Conservation (phyloP, 30 jellyfish, hydroid and myxozoan species). For the Sanderia malayensis region DNA sequence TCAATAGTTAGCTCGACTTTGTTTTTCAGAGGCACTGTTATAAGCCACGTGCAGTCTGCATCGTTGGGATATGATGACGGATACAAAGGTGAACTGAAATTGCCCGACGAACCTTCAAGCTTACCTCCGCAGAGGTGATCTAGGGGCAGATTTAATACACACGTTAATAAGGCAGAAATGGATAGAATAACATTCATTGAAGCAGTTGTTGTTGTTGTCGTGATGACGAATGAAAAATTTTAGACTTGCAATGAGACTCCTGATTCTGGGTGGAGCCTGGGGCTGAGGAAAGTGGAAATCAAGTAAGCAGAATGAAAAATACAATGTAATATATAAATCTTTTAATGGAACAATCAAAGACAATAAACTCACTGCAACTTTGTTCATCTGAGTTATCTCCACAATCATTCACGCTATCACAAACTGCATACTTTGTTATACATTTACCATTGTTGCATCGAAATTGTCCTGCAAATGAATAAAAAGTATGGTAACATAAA, state of each 20-base stretch:
- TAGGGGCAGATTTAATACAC: no score
- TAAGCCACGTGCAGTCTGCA: conserved; percentile 82
- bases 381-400: conserved; percentile 94
- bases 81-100: conserved; percentile 68
- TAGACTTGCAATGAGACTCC: no score
- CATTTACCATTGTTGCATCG: conserved; percentile 93
- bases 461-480: conserved; percentile 69
- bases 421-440: conserved; percentile 57
- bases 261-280: no score
- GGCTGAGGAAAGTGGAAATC: no score
- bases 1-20: conserved; percentile 55
- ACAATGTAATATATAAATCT: no score
- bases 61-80: conserved; percentile 70
- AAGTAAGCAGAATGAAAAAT: no score
- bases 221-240: no score
- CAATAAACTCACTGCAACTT: conserved; percentile 70
- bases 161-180: no score
- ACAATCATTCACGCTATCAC: conserved; percentile 90
- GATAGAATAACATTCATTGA: no score
- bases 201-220: no score
- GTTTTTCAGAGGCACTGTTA: conserved; percentile 59
- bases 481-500: no score
- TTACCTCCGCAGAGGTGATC: conserved; percentile 62
- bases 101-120: conserved; percentile 63
- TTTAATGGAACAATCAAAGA: no score